Percentiles rank a stretch among this genome's conserved stretches.
Evolutionary conservation across 1,140 invertebrate genomes (phyloP).

Genomic region (Drosophila truncata): DNA sequence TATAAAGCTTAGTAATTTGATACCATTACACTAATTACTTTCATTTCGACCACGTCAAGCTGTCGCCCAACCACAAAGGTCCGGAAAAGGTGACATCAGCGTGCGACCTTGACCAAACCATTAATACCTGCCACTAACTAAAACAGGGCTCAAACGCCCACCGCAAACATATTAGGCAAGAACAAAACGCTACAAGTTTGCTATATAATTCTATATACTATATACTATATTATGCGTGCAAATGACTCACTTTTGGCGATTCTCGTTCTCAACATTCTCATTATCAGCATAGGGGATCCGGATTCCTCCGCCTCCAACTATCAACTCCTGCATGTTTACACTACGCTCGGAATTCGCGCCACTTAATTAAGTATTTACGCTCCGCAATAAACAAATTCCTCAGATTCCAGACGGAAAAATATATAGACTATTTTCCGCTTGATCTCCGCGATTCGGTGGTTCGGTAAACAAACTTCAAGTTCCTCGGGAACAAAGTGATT

Average conservation of each 20-base stretch:
- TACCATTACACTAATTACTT: conserved; percentile 31
- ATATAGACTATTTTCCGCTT: conserved; percentile 56
- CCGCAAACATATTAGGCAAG: conserved; percentile 19
- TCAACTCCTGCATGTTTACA: conserved; percentile 73
- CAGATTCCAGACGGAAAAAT: conserved; percentile 62
- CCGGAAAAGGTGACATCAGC: conserved; percentile 61
- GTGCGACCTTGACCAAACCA: conserved; percentile 53
- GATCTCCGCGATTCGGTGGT: conserved; percentile 8
- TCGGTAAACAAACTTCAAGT: conserved; percentile 63
- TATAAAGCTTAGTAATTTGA: not conserved
- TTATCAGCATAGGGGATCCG: conserved; percentile 31
- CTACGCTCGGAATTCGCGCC: conserved; percentile 33
- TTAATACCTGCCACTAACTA: conserved; percentile 22
- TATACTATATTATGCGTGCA: conserved; percentile 5
- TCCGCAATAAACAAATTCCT: conserved; percentile 69
- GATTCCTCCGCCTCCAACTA: conserved; percentile 37
- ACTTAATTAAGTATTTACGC: conserved; percentile 56
- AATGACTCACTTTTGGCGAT: conserved; percentile 49
- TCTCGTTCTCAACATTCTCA: conserved; percentile 45
- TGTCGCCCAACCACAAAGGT: conserved; percentile 23
- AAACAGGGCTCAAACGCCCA: conserved; percentile 27
- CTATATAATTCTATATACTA: not conserved
- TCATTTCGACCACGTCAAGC: not conserved
- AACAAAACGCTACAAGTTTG: not conserved
- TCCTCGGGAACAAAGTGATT: conserved; percentile 5